phyloP scores from a whole-genome alignment of 2,797 vertebrate genomes.

The Paedocypris micromegethes region DNA sequence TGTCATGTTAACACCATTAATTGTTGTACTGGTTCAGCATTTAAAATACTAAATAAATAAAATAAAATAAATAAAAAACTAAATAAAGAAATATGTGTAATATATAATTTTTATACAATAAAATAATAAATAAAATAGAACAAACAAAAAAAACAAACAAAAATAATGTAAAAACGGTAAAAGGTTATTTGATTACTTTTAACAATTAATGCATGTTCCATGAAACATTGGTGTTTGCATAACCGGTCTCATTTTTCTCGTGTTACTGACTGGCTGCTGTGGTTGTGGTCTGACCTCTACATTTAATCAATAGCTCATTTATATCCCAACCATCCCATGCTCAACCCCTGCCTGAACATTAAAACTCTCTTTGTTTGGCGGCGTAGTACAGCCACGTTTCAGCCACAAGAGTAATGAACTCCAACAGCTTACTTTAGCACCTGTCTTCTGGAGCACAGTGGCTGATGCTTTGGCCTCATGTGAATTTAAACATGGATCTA shows the following conservation, averaged over 20 bases:
- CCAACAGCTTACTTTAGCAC: neutral
- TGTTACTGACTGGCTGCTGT: slow-evolving; percentile 8
- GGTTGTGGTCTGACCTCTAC: slow-evolving; percentile 23
- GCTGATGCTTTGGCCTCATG: neutral
- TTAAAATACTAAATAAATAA: too few species aligned
- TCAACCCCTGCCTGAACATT: slow-evolving; percentile 6
- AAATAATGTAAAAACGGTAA: too few species aligned
- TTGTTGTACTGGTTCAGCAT: too few species aligned
- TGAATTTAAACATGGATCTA: slow-evolving; percentile 11
- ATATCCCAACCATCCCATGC: slow-evolving; percentile 1
- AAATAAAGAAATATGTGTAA: too few species aligned
- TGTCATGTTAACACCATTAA: too few species aligned
- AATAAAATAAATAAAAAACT: too few species aligned
- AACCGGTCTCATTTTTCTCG: neutral
- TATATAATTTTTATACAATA: too few species aligned
- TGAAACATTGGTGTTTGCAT: too few species aligned
- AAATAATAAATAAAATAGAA: too few species aligned
- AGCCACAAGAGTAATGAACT: slow-evolving; percentile 12
- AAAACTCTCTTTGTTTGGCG: neutral
- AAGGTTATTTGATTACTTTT: too few species aligned
- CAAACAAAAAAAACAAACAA: too few species aligned
- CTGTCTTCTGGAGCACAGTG: neutral
- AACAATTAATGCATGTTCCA: too few species aligned
- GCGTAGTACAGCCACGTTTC: slow-evolving; percentile 1
- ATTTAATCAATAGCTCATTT: slow-evolving; percentile 38